Base-by-base conservation (phyloP, 2,113 vertebrate genomes). In the Glareola pratincola region DNA sequence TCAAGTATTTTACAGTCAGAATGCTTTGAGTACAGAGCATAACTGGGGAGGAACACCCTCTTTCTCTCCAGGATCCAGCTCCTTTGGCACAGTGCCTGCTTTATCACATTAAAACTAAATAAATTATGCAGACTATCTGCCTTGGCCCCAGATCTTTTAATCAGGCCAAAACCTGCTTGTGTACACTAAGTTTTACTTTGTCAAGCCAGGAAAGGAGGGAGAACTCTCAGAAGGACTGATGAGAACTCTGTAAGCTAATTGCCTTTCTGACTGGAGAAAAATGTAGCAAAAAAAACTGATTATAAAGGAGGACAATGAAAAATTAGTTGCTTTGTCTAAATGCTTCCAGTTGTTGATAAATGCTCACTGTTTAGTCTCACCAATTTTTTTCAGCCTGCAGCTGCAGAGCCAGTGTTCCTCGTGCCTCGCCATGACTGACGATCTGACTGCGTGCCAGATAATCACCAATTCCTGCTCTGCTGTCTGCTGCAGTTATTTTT, bases 391-490 rank as follows among this genome's bases (percentile, higher is more conserved):
- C 72, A 90, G 73, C 48, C 71, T 97, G 97, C 97, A 98, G 97
- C 98, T 98, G 98, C 96, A 91, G 91, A 95, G 73, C 81, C 81
- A 81, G 73, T 43, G 83, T 71, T 95, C 71, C 95, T 98, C 86
- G 16, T 98, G 98, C 98, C 96, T 98, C 83, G 29, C 98, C 95
- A 96, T 97, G 97, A 98, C 97, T 98, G 98, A 99, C 68, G 51
- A 98, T 96, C 98, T 95, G 96, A 98, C 92, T 92, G 76, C 29
- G 26, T 93, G 97, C 98, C 97, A 97, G 96, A 94, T 77, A 96
- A 97, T 98, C 97, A 97, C 96, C 96, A 97, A 97, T 98, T 98
- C 98, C 97, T 97, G 92, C 95, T 96, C 91, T 68, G 83, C 97
- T 98, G 96, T 98, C 97, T 98, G 97, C 95, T 98, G 90, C 84